Base-by-base conservation (phyloP, 37 sponge, comb jelly and placozoan species). In the Bolinopsis microptera region DNA sequence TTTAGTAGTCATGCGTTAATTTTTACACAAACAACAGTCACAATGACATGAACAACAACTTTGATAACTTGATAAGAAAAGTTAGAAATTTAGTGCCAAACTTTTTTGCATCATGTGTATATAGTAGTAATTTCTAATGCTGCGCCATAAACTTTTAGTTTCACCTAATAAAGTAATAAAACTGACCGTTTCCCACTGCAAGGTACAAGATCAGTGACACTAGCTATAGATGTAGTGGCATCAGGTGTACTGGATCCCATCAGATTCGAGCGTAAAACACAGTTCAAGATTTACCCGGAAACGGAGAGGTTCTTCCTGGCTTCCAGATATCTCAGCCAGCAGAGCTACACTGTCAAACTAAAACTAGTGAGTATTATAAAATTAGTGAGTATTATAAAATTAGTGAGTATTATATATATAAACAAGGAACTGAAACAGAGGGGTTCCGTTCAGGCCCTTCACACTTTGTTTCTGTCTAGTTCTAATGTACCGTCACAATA, bases 211-310 rank as follows among this genome's bases (percentile, higher is more conserved):
- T 48, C 61, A 48, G 61, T 48, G 61, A 48, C 61, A 48, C 61
- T 86, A 21, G 41, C 90, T n/a, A 1, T 86, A 13, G 90, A 86
- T 30, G 90, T 86, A 38, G 90, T 86, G 23, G 90, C 90, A 22
- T 86, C 90, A 18, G 90, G 90, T n/a, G 90, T 86, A 38, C 36
- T 86, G 31, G 90, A 86, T 40, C 90, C 90, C 18, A 86, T 86
- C 41, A 39, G 90, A 39, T 86, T 86, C 61, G 90, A 86, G 36
- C 41, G 90, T 1, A 38, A n/a, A n/a, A 34, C 35, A 39, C 41
- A 86, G 41, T 39, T 86, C 48, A 86, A 86, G 61, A 41, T 86
- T n/a, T 86, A 86, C 30, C 90, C 90, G 27, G 41, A 39, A 36
- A 86, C 41, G 0, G 90, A 86, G 35, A 27, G 90, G 22, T 86